These are phyloP conservation scores for Ictalurus punctatus DNA, from an alignment of 2,113 vertebrate species.

Conservation along the genomic window DNA sequence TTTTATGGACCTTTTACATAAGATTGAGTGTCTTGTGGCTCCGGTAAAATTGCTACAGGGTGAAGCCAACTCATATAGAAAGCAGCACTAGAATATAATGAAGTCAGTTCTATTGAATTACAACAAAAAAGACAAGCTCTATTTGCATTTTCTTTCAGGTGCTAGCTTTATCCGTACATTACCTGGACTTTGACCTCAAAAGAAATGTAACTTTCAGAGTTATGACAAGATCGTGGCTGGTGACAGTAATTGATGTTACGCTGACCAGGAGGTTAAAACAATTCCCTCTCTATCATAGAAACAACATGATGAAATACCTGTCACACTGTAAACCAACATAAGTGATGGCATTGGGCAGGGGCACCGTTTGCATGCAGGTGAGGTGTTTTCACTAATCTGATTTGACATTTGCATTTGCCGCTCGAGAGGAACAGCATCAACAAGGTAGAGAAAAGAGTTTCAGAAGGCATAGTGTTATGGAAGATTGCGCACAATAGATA, in stretches of 20 bases:
- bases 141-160: constrained; percentile 13
- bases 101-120: constrained; percentile 22
- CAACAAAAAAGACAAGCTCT: neutral
- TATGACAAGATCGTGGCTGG: constrained; percentile 37
- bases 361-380: constrained; percentile 40
- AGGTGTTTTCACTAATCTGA: constrained; percentile 52
- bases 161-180: constrained; percentile 2
- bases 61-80: constrained; percentile 39
- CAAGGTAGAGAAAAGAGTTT: constrained; percentile 53
- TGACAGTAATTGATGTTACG: constrained; percentile 37
- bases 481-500: constrained; percentile 41
- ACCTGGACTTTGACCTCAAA: constrained; percentile 20
- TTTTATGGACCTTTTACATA: constrained; percentile 55
- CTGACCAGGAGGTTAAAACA: constrained; percentile 50
- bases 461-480: constrained; percentile 49
- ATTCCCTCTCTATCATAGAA: constrained; percentile 53
- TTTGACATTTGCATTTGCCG: constrained; percentile 57
- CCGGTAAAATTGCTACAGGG: constrained; percentile 23
- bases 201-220: constrained; percentile 28
- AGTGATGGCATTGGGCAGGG: constrained; percentile 49
- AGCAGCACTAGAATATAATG: constrained; percentile 21
- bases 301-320: constrained; percentile 53
- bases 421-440: constrained; percentile 52
- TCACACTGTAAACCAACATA: constrained; percentile 49
- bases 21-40: constrained; percentile 50